Percentiles rank a stretch among this genome's conserved stretches.
phyloP scores from a whole-genome alignment of 1,140 invertebrate genomes.

The Monomorium pharaonis region DNA sequence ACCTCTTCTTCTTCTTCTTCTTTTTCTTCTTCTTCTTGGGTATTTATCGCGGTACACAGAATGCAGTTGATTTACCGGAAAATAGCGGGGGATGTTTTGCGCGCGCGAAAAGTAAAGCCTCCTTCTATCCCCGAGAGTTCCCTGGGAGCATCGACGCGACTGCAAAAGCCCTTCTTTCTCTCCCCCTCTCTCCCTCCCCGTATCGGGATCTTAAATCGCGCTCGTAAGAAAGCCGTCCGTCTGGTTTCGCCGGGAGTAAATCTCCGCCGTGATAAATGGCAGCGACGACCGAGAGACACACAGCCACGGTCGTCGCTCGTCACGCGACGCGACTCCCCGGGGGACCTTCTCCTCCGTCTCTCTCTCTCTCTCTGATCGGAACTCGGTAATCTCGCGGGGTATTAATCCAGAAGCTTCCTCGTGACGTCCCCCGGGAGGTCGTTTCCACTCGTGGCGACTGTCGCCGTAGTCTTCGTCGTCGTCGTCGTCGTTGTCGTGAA shows the following conservation, averaged over 20 bases:
- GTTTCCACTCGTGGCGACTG: conserved; percentile 28
- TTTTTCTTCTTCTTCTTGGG: background rate
- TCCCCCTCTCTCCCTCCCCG: background rate
- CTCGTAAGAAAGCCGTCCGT: conserved; percentile 9
- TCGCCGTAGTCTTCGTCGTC: background rate
- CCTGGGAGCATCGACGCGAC: background rate
- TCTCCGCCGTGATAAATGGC: conserved; percentile 32
- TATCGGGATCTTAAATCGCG: conserved; percentile 16
- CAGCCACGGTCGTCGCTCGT: background rate
- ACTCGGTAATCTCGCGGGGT: background rate
- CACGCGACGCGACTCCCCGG: background rate
- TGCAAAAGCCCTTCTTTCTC: background rate
- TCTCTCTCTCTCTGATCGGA: too few species aligned
- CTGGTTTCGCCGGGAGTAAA: conserved; percentile 32
- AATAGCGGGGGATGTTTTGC: background rate
- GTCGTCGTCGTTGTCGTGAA: conserved; percentile 38
- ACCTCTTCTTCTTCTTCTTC: background rate
- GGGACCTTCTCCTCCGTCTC: background rate
- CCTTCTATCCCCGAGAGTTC: too few species aligned
- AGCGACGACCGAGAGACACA: background rate
- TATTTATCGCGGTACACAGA: conserved; percentile 49
- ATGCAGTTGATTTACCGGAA: background rate
- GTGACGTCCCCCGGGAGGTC: conserved; percentile 57
- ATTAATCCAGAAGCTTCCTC: conserved; percentile 68
- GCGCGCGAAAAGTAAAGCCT: too few species aligned